Percentiles rank a stretch among this genome's conserved stretches.
Evolutionary conservation across 2,888 invertebrate species (phyloP).

Genomic region (Melanophora roralis): DNA sequence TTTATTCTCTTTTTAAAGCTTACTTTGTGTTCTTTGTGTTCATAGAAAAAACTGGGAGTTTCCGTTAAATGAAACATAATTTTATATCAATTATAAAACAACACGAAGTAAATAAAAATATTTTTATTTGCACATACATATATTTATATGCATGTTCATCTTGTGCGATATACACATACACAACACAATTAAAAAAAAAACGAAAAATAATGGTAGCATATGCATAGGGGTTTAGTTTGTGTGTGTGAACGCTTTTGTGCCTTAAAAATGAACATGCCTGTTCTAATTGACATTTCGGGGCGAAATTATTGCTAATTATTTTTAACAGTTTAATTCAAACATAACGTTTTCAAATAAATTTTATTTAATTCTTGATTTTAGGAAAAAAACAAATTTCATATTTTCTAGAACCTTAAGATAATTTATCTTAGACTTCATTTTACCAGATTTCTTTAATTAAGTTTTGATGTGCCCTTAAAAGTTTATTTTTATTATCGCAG

Average conservation of each 20-base stretch:
- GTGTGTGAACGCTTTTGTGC: too few species aligned
- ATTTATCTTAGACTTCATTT: too few species aligned
- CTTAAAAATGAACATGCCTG: background rate
- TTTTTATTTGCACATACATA: conserved; percentile 36
- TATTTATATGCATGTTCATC: conserved; percentile 17
- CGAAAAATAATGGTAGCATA: background rate
- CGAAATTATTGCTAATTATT: conserved; percentile 26
- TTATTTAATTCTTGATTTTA: conserved; percentile 16
- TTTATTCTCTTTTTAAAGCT: conserved; percentile 17
- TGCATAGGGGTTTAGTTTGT: background rate
- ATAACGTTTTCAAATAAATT: conserved; percentile 2
- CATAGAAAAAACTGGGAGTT: conserved; percentile 40
- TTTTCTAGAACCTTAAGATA: too few species aligned
- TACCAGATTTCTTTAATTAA: conserved; percentile 12
- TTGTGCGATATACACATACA: background rate
- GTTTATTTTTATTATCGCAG: background rate
- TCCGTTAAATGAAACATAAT: conserved; percentile 46
- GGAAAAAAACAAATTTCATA: background rate
- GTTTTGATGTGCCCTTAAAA: conserved; percentile 1
- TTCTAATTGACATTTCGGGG: conserved; percentile 5
- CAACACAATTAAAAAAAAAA: too few species aligned
- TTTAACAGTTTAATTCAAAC: conserved; percentile 39
- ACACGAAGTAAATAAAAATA: background rate
- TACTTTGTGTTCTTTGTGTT: too few species aligned
- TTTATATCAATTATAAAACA: conserved; percentile 31